Conservation (phyloP, 1,140 invertebrate genomes). For the Augochlora pura region DNA sequence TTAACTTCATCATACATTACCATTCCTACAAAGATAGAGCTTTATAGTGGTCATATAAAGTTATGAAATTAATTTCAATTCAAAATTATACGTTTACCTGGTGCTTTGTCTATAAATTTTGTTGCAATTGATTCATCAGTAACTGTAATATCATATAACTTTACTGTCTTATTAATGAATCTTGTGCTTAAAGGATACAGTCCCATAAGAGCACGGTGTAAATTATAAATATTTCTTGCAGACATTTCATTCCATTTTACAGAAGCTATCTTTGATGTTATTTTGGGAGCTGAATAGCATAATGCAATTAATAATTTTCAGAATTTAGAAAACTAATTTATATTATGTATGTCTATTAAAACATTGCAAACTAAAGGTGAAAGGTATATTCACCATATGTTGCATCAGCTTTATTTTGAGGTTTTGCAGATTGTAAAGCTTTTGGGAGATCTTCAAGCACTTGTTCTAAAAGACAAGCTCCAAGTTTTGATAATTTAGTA, state of each 20-base stretch:
- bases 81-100: conserved; percentile 33
- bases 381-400: conserved; percentile 84
- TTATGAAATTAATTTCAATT: conserved; percentile 26
- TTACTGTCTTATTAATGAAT: conserved; percentile 82
- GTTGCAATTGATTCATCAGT: conserved; percentile 29
- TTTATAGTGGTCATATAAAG: not conserved
- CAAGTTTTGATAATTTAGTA: conserved; percentile 84
- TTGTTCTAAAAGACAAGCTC: conserved; percentile 85
- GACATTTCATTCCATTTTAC: conserved; percentile 84
- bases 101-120: conserved; percentile 4
- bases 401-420: conserved; percentile 83
- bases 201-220: conserved; percentile 84
- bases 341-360: too few species aligned
- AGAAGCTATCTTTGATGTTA: conserved; percentile 81
- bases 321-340: too few species aligned
- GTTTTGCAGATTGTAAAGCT: conserved; percentile 80
- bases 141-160: conserved; percentile 82
- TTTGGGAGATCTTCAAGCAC: conserved; percentile 83
- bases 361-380: too few species aligned
- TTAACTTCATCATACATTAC: conserved; percentile 80
- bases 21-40: conserved; percentile 72
- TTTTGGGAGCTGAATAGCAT: conserved; percentile 85
- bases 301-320: conserved; percentile 40
- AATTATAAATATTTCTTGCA: conserved; percentile 83
- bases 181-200: conserved; percentile 83